These are phyloP conservation scores for Phataginus tetradactyla DNA, from an alignment of 2,797 vertebrate genomes.

Conservation along the genomic window DNA sequence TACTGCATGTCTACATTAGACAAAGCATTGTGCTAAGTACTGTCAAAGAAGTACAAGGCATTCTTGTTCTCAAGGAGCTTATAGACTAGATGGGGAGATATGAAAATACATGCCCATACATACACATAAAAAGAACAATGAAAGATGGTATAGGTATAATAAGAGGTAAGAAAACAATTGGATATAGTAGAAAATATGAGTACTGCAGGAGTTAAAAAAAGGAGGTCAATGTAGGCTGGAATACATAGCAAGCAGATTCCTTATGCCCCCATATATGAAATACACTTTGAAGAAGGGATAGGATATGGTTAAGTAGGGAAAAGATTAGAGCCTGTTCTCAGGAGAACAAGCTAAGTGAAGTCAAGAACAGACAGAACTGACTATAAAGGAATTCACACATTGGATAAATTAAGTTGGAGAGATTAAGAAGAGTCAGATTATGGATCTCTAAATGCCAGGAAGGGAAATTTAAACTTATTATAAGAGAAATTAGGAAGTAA, in stretches of 20 bases:
- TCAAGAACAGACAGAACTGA: background rate
- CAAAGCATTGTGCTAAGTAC: background rate
- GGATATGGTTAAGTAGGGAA: background rate
- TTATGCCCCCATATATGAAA: background rate
- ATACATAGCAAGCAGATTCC: background rate
- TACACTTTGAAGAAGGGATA: background rate
- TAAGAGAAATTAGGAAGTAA: conserved; percentile 18
- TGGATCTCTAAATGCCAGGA: background rate
- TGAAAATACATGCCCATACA: background rate
- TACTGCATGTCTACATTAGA: background rate
- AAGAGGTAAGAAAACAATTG: background rate
- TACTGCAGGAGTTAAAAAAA: conserved; percentile 4
- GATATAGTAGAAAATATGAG: background rate
- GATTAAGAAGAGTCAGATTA: background rate
- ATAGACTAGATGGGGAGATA: background rate
- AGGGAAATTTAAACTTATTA: background rate
- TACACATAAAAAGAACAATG: background rate
- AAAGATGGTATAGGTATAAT: background rate
- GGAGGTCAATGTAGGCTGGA: background rate
- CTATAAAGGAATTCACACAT: background rate
- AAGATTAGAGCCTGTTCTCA: background rate
- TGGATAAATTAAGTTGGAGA: background rate
- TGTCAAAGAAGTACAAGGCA: background rate
- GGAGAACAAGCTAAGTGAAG: background rate
- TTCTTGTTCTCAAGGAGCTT: conserved; percentile 27